Evolutionary conservation across 1,140 invertebrate genomes (phyloP).

Genomic region (Adoxophyes honmai): DNA sequence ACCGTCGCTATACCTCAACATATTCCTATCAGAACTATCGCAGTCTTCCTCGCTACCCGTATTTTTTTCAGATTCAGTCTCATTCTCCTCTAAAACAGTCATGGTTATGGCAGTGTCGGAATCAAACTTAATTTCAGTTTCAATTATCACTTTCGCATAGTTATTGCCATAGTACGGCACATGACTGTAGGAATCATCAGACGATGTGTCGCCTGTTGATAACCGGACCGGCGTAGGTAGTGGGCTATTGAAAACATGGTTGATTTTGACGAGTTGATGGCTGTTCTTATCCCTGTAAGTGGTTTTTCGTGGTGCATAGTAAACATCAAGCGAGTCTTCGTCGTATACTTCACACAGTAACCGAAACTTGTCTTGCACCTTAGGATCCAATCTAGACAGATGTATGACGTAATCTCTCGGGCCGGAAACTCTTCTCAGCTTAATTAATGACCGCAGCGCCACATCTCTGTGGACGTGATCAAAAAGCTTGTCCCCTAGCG

Average conservation of each 20-base stretch:
- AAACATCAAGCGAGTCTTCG: conserved; percentile 68
- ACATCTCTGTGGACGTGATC: conserved; percentile 84
- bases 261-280: conserved; percentile 52
- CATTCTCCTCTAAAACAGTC: conserved; percentile 86
- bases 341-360: conserved; percentile 82
- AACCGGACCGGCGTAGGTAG: conserved; percentile 41
- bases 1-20: conserved; percentile 78
- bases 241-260: conserved; percentile 52
- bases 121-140: conserved; percentile 88
- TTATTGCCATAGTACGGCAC: conserved; percentile 54
- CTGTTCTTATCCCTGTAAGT: conserved; percentile 36
- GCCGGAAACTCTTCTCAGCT: conserved; percentile 82
- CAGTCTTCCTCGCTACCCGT: conserved; percentile 72
- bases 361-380: conserved; percentile 81
- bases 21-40: conserved; percentile 63
- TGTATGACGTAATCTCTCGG: conserved; percentile 79
- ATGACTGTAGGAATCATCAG: conserved; percentile 54
- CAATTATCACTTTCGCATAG: conserved; percentile 83
- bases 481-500: conserved; percentile 81
- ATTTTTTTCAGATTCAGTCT: conserved; percentile 63
- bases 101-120: conserved; percentile 87
- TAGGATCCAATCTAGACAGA: conserved; percentile 70
- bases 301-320: conserved; percentile 55
- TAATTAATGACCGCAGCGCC: conserved; percentile 81
- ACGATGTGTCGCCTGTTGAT: conserved; percentile 57